These are phyloP conservation scores for Hirtodrosophila cameraria DNA, from an alignment of 2,888 invertebrate genomes.

Conservation along the genomic window DNA sequence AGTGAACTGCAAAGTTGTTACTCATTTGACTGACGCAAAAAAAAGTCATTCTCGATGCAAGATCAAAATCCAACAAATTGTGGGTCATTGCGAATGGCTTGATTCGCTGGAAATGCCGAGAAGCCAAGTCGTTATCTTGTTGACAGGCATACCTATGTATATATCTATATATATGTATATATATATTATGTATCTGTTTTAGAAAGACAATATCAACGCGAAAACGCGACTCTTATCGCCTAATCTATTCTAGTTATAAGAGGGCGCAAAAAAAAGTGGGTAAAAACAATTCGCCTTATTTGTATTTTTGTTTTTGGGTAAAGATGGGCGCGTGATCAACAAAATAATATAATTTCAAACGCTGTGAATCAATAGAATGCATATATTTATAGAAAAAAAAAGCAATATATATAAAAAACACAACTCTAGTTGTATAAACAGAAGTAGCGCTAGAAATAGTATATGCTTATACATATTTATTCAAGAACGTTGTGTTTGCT, in stretches of 20 bases:
- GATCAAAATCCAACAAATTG: too few species aligned
- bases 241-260: slow-evolving; percentile 19
- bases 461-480: too few species aligned
- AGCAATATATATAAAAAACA: too few species aligned
- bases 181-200: neutral
- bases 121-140: slow-evolving; percentile 23
- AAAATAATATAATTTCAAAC: neutral
- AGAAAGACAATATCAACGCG: slow-evolving; percentile 6
- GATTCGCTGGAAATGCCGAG: neutral
- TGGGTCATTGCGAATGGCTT: slow-evolving; percentile 22
- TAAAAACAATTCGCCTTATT: slow-evolving; percentile 14
- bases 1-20: too few species aligned
- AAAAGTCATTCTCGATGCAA: too few species aligned
- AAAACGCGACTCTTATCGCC: slow-evolving; percentile 15
- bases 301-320: slow-evolving; percentile 6
- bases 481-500: too few species aligned
- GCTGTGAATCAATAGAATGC: too few species aligned
- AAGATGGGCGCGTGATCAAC: slow-evolving; percentile 8
- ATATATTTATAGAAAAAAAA: too few species aligned
- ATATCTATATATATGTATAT: too few species aligned
- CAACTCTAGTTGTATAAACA: too few species aligned
- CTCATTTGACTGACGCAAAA: too few species aligned
- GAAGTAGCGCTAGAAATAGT: too few species aligned
- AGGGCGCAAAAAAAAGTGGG: slow-evolving; percentile 2
- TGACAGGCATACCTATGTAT: slow-evolving; percentile 4